Evolutionary conservation across 2,888 invertebrate species (phyloP), one percentile per base, ranked within the genome.

Genomic region (Baronia brevicornis): DNA sequence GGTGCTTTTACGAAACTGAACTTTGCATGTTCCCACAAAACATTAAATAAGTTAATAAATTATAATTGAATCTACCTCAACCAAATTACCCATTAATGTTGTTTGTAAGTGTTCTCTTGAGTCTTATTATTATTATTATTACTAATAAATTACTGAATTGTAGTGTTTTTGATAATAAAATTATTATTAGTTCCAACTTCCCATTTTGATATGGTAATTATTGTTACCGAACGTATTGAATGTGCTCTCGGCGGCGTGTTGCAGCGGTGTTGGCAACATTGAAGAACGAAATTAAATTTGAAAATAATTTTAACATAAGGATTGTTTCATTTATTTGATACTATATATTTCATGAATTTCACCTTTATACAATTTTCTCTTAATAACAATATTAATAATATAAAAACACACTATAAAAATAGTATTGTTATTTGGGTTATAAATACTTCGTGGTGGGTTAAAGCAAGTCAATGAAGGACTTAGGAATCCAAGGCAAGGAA

Each of bases 181-280:
- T 58, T 69, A 72, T 65, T 60, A 73, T 71, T 66, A 70, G 71
- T 72, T 77, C 68, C 70, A 68, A 58, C 60, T 68, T 63, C 64
- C 71, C 70, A 60, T 82, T 82, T 82, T 82, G 78, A 82, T 82
- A 80, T 66, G 79, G 80, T 77, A 77, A 82, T 59, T 80, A 78
- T 82, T 80, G 77, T 82, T 79, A 75, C 80, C 69, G 60, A 55
- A 38, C 48, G 57, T 80, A 72, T 82, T 82, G 80, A 79, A 78
- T 75, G 72, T 55, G 74, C n/a, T n/a, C 57, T 53, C 46, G 59
- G 55, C 49, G 59, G 52, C 52, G 57, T 65, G 74, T 70, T 72
- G 59, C 60, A 54, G 54, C 44, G 73, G 70, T 69, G 64, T 63
- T 71, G 77, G 65, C 60, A 65, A 56, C 9, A 14, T 19, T 15